Evolutionary conservation across 64 coral and sea anemone species (phyloP), one percentile per base, ranked within the genome.

Genomic region (Stichodactyla mertensii): DNA sequence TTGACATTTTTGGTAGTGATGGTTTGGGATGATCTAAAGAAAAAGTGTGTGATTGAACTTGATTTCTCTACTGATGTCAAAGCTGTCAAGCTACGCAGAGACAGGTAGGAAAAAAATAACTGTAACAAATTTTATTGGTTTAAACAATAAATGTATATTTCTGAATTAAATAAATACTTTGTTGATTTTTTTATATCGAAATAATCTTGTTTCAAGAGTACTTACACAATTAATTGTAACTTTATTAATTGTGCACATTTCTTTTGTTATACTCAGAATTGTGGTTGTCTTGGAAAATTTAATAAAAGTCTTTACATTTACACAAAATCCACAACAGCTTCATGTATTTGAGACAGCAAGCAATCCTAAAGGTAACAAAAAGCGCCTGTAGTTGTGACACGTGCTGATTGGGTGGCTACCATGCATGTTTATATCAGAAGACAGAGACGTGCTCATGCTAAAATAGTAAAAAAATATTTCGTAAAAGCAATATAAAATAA

Each of bases 271-370:
- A 14, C 92, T 71, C 59, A 98, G 96, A 87, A 98, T 98, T 86
- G 96, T 98, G 12, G 92, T 98, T 52, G 88, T 98, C 16, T 80
- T 98, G 86, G 93, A 92, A 82, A 94, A 94, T 64, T 81, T 98
- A 10, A 98, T 98, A 6, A 98, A 98, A 90, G 96, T 98, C 54
- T 98, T 98, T 87, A 98, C 96, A 83, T 98, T 98, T 86, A 98
- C 96, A 23, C 96, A 98, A 70, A 98, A 98, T 77, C 96, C 96
- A 19, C 96, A 98, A 85, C 96, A 98, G 66, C 86, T 98, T 59
- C 96, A 98, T 86, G 96, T 98, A 18, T 98, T 98, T 92, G 96
- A 98, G 77, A 98, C 96, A 60, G 93, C 93, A 52, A 89, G 82
- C 16, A 98, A 98, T 66, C 78, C 90, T 64, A 98, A 98, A 98